Evolutionary conservation across 2,888 invertebrate genomes (phyloP), one percentile per base, ranked within the genome.

Genomic region (Drosophila limbata): DNA sequence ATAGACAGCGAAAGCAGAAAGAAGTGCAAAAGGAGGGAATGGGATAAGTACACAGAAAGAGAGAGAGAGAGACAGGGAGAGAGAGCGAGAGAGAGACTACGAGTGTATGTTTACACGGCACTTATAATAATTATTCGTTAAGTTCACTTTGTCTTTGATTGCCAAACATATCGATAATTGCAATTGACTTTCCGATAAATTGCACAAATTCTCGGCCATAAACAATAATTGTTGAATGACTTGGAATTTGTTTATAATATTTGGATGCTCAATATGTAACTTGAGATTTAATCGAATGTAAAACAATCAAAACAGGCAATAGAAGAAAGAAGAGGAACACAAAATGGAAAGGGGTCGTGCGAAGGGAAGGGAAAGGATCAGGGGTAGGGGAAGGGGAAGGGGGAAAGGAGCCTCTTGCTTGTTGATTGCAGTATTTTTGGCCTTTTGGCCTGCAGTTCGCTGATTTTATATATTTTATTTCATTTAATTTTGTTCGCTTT

Each of bases 401-500:
- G 3, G 19, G 5, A 8, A 11, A 3, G 31, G 4, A 15, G 2
- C 15, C 9, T 31, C 56, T 61, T 44, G 17, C 64, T 44, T 60
- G 55, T 19, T 59, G 65, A 42, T 44, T 60, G 47, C 57, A 48
- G 48, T 44, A 31, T 15, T 53, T 64, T 48, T 60, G 28, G 59
- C 40, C 28, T 25, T 68, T 64, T 63, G 53, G 59, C 33, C 37
- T 53, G 47, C 35, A 15, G 15, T 53, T 35, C 63, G 15, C 51
- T 45, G 53, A 52, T 69, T 59, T 64, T 74, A 64, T 61, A 66
- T 61, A 81, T 84, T 87, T 82, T 85, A 79, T 84, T 87, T 79
- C 55, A 85, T 84, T 83, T 79, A 75, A 87, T 84, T 83, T 79
- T 77, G 57, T 69, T 59, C 65, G 70, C 63, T 71, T 64, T 70